A percentile compares a stretch with the other conserved stretches of the same genome.
phyloP scores from a whole-genome alignment of 2,113 vertebrate species.

The Orientallactaga bullata region DNA sequence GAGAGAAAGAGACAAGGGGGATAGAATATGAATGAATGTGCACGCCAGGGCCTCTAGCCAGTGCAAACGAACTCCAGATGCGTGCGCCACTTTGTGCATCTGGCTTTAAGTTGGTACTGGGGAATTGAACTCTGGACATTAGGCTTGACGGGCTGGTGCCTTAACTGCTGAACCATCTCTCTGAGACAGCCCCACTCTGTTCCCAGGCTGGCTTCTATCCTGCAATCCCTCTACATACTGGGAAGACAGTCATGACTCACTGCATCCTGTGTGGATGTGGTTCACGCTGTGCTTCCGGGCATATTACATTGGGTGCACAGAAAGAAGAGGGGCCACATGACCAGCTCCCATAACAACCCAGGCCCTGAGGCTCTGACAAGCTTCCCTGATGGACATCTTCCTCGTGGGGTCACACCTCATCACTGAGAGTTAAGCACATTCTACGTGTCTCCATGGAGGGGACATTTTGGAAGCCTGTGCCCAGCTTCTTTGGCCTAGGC shows the following conservation, averaged over 20 bases:
- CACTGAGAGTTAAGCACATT: not conserved
- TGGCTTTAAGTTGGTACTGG: too few species aligned
- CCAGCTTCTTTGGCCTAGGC: not conserved
- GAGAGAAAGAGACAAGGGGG: too few species aligned
- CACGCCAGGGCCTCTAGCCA: too few species aligned
- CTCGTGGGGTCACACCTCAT: fast-evolving
- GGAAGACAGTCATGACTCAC: too few species aligned
- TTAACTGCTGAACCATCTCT: too few species aligned
- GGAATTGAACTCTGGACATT: too few species aligned
- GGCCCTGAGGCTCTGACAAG: not conserved
- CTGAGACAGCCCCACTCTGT: too few species aligned
- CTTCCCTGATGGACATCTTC: not conserved
- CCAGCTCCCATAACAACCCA: not conserved
- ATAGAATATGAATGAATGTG: too few species aligned
- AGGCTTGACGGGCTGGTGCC: too few species aligned
- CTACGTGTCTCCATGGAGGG: fast-evolving
- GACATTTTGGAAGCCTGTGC: not conserved
- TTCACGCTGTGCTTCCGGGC: not conserved
- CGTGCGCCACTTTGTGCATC: too few species aligned
- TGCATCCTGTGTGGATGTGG: not conserved
- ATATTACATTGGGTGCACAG: not conserved
- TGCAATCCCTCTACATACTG: not conserved
- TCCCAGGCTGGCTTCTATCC: too few species aligned
- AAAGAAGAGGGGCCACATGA: not conserved
- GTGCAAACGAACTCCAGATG: too few species aligned